Conservation (phyloP, 2,888 invertebrate genomes). For the Callyntrura guangdongensis region DNA sequence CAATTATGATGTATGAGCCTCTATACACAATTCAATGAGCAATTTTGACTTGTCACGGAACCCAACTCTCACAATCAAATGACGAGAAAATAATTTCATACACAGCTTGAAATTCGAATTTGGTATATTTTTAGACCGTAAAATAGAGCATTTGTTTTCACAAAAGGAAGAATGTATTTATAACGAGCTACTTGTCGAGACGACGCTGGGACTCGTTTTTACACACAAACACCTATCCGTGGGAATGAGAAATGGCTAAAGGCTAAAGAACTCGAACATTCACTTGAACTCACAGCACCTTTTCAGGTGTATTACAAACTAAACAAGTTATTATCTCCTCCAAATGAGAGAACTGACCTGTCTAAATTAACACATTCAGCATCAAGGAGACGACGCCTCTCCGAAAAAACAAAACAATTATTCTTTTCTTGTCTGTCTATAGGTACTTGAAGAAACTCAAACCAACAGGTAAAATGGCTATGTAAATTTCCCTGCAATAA, state of each 20-base stretch:
- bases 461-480: too few species aligned
- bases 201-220: not conserved
- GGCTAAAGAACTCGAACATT: constrained; percentile 47
- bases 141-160: not conserved
- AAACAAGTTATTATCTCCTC: constrained; percentile 7
- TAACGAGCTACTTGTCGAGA: not conserved
- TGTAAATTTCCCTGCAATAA: too few species aligned
- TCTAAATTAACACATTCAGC: too few species aligned
- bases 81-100: not conserved
- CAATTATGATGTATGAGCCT: too few species aligned
- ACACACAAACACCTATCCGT: not conserved
- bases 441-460: too few species aligned
- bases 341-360: too few species aligned
- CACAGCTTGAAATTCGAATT: not conserved
- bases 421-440: too few species aligned
- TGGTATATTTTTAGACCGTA: not conserved
- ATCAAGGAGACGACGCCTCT: too few species aligned
- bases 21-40: too few species aligned
- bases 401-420: too few species aligned
- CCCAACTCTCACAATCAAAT: not conserved
- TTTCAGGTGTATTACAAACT: not conserved
- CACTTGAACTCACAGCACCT: not conserved
- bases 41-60: not conserved
- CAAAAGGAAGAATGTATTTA: too few species aligned
- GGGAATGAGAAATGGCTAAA: constrained; percentile 39